Evolutionary conservation across 2,113 vertebrate genomes (phyloP), one percentile per base, ranked within the genome.

Genomic region (Stegastes partitus): DNA sequence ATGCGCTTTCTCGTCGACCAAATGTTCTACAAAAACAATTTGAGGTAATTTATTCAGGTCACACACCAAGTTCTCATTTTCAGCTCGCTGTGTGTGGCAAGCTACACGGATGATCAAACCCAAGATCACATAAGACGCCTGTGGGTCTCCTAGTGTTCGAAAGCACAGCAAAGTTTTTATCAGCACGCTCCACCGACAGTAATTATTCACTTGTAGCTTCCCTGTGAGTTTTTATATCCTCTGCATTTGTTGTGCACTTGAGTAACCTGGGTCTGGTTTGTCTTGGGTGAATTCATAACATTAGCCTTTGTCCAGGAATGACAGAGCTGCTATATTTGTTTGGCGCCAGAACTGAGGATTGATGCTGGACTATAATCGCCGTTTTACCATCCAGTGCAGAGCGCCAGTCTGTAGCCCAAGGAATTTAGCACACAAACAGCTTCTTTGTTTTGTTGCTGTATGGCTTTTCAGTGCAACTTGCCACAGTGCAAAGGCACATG

Each of bases 391-490:
- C 34, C 59, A 71, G 26, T 58, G 12, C 69, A 64, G 34, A 22
- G 65, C 69, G 34, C 68, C 47, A 63, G 56, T 34, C 55, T 37
- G 34, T 44, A 63, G 58, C 69, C 34, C n/a, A 4, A 62, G 57
- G 72, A 47, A 7, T 68, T 79, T 59, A 58, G 55, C 49, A 67
- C 45, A 83, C 84, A 92, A 84, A 85, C 51, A 1, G 53, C 39
- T 23, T 70, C 77, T 86, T 91, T 90, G 87, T 91, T 85, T 77
- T 49, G 22, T 45, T 34, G 22, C 16, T 23, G 21, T 51, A 37
- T 5, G 7, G 69, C 45, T 68, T n/a, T 68, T 77, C 56, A 42
- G 57, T 21, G 55, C 2, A 55, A 19, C 67, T 62, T 14, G 9
- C 55, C 66, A 21, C 28, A 19, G 44, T 79, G 45, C 15, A 59